These are phyloP conservation scores for Microchirus variegatus DNA, from an alignment of 2,797 vertebrate genomes.

Conservation along the genomic window DNA sequence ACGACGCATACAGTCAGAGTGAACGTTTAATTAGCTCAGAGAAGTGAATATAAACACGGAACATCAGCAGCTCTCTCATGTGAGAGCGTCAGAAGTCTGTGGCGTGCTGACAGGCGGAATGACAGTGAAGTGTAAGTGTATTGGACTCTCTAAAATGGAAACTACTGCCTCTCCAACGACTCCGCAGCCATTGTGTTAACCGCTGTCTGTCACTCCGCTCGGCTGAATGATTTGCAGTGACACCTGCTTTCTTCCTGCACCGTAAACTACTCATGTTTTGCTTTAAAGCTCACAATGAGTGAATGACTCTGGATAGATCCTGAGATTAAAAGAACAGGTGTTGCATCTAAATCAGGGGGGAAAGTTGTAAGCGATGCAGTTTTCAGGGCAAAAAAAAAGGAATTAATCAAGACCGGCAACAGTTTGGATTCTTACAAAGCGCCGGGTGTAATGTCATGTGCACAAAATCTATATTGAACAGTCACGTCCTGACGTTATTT, in stretches of 20 bases:
- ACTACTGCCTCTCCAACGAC: slow-evolving; percentile 1
- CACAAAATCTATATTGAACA: slow-evolving; percentile 14
- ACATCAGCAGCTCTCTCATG: neutral
- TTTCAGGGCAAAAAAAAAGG: slow-evolving; percentile 17
- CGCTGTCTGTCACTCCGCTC: slow-evolving; percentile 15
- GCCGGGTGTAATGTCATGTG: slow-evolving; percentile 16
- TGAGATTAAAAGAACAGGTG: slow-evolving; percentile 32
- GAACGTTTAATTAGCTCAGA: no score
- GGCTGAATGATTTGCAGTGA: slow-evolving; percentile 40
- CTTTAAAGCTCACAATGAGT: slow-evolving; percentile 15
- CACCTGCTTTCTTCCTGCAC: slow-evolving; percentile 14
- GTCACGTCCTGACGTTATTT: slow-evolving; percentile 9
- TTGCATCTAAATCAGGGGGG: slow-evolving; percentile 30
- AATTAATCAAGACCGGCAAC: slow-evolving; percentile 29
- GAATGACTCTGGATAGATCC: slow-evolving; percentile 24
- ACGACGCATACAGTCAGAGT: no score
- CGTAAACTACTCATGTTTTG: slow-evolving; percentile 15
- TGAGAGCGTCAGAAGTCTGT: slow-evolving; percentile 2
- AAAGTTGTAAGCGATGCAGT: slow-evolving; percentile 15
- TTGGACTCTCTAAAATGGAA: slow-evolving; percentile 16
- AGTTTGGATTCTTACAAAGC: slow-evolving; percentile 8
- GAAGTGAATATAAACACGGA: neutral
- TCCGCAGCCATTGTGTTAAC: neutral
- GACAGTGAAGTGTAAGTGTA: slow-evolving; percentile 11
- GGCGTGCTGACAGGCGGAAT: slow-evolving; percentile 13